Base-by-base conservation (phyloP, 1,140 invertebrate genomes). In the Zaprionus africanus region DNA sequence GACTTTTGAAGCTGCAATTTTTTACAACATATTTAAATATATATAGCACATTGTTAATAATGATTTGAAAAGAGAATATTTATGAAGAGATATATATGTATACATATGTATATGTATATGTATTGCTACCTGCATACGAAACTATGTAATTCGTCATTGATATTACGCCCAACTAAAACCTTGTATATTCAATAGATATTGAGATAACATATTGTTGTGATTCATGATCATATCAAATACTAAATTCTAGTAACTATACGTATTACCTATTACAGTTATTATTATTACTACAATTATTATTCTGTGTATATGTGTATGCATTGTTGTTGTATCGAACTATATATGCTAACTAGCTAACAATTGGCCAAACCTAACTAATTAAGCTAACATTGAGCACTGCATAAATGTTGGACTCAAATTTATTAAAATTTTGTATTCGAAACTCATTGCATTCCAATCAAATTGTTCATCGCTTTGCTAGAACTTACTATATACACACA, bases 201-300 rank as follows among this genome's bases (percentile, higher is more conserved):
- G 70, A 46, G 41, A 72, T 76, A 84, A 78, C 75, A 78, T 82
- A 79, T 85, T 90, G 84, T 88, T 88, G 84, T 88, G 84, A 88
- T 88, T 88, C 72, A 84, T 90, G 84, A 90, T 88, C 84, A 88
- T 88, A 88, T 88, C 84, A 87, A 87, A 76, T 56, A 75, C 83
- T 75, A 67, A 87, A 87, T 72, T 86, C 73, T 86, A 86, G 59
- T 75, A 77, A 77, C 36, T 77, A 77, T 64, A 69, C 41, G 51
- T 63, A 76, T 64, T 51, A 76, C 22, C 41, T 61, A 60, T 31
- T 53, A 60, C 58, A 64, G 38, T 62, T 69, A 58, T 22, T 49
- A 65, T 51, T 51, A 63, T 51, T 51, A 66, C 43, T 51, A 66
- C 43, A 54, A 70, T 31, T 43, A 31, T 31, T 56, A 59, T 36